Conservation (phyloP, 1,140 invertebrate genomes). For the Drosophila ficusphila region DNA sequence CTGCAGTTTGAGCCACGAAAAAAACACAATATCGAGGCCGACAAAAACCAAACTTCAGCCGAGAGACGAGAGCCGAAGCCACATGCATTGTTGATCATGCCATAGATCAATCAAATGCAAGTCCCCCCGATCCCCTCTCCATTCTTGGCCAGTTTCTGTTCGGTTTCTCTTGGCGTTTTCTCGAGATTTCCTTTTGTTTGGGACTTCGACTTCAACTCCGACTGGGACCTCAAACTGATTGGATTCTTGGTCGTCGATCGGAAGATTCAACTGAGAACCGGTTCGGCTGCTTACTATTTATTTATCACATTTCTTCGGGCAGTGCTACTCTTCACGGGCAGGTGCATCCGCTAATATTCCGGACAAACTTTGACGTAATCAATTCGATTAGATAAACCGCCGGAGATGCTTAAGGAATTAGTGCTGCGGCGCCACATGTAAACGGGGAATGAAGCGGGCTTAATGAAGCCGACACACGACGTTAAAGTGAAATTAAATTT, state of each 20-base stretch:
- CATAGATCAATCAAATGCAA: slow-evolving; percentile 81
- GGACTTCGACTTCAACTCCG: slow-evolving; percentile 44
- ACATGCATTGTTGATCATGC: slow-evolving; percentile 70
- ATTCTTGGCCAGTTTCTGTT: slow-evolving; percentile 27
- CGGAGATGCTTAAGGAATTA: slow-evolving; percentile 66
- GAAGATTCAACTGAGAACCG: slow-evolving; percentile 36
- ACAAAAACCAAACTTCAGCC: slow-evolving; percentile 20
- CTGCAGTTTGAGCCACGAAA: slow-evolving; percentile 20
- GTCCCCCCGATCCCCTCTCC: slow-evolving; percentile 7
- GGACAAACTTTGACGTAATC: slow-evolving; percentile 75
- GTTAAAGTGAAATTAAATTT: slow-evolving; percentile 60
- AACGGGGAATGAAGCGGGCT: neutral
- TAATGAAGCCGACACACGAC: slow-evolving; percentile 29
- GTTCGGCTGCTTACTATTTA: slow-evolving; percentile 73
- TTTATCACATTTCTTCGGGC: slow-evolving; percentile 71
- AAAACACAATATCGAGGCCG: neutral
- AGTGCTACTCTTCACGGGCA: slow-evolving; percentile 58
- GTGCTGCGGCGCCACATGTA: slow-evolving; percentile 55
- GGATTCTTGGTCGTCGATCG: slow-evolving; percentile 63
- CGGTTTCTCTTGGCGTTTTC: slow-evolving; percentile 40
- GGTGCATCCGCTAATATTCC: slow-evolving; percentile 63
- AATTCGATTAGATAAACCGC: slow-evolving; percentile 74
- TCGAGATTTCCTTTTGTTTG: slow-evolving; percentile 62
- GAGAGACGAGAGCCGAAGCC: too few relatives aligned
- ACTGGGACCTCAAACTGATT: slow-evolving; percentile 56